These are phyloP conservation scores for Zaprionus vittiger DNA, from an alignment of 1,140 invertebrate species.

Conservation along the genomic window DNA sequence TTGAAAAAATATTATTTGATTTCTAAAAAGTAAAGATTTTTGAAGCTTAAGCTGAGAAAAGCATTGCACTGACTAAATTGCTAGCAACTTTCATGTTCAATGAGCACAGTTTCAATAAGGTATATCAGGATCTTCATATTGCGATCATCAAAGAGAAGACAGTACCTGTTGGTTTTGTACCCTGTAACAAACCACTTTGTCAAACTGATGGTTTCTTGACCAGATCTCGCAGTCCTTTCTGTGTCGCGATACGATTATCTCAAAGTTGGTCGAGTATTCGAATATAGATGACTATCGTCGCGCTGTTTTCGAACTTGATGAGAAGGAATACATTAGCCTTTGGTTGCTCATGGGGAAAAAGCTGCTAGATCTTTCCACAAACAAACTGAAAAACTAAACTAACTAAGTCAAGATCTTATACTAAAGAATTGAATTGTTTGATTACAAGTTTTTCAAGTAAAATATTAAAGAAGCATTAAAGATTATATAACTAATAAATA, in stretches of 20 bases:
- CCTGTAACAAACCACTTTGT: no score
- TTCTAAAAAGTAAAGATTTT: constrained; percentile 92
- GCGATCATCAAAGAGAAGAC: no score
- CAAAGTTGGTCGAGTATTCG: constrained; percentile 97
- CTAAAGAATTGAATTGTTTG: constrained; percentile 85
- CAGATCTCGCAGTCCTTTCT: constrained; percentile 96
- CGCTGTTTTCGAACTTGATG: constrained; percentile 97
- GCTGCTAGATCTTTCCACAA: constrained; percentile 97
- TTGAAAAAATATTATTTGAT: neutral
- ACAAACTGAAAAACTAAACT: constrained; percentile 99
- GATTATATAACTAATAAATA: constrained; percentile 10
- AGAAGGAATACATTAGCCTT: constrained; percentile 97
- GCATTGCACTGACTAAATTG: constrained; percentile 93
- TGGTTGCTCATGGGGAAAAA: constrained; percentile 90
- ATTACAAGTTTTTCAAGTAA: neutral
- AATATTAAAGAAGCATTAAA: constrained; percentile 3
- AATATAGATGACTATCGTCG: constrained; percentile 98
- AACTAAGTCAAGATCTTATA: constrained; percentile 93
- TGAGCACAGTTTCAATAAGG: constrained; percentile 89
- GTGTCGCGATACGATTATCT: constrained; percentile 90
- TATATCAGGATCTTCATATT: constrained; percentile 91
- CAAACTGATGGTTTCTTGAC: constrained; percentile 93
- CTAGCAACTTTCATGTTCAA: constrained; percentile 92
- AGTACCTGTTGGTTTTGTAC: no score
- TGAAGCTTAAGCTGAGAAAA: constrained; percentile 96